Evolutionary conservation across 64 coral and sea anemone species (phyloP), one percentile per base, ranked within the genome.

Genomic region (Stylophora pistillata): DNA sequence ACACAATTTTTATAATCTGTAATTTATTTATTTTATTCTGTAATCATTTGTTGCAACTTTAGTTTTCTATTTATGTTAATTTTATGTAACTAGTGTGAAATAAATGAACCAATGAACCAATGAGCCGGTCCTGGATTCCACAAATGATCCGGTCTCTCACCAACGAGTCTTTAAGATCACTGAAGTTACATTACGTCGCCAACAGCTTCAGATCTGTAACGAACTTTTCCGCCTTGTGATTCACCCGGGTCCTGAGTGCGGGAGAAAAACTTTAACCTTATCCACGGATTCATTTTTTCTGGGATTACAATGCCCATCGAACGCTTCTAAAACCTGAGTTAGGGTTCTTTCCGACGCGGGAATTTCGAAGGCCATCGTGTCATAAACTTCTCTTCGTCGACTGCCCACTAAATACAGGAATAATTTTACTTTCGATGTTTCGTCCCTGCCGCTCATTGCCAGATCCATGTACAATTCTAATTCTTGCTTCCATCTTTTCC

Each of bases 401-500:
- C 72, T 61, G 17, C 86, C 86, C 15, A 88, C 75, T 5, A 76
- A 29, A 6, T 71, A 25, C 23, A 88, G 52, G 0, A 88, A 58
- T 31, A 73, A 5, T 0, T 76, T 62, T 52, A 73, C 86, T 30
- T 71, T 85, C 4, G 37, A 14, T 47, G 27, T 12, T 23, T 85
- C 64, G 82, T 85, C 63, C 13, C 37, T 76, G 11, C 77, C 53
- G 18, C 47, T 56, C 53, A 75, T 92, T 15, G 74, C 81, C 25
- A 92, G 83, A 72, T 92, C 90, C 71, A 92, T 69, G 27, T 86
- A 92, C n/a, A 86, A 64, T 28, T 33, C 76, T 12, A 92, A 64
- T 91, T 91, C 80, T 71, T 92, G 82, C 64, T 92, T 86, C 81
- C 90, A 86, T 57, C 85, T 78, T 86, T 77, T 74, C 83, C 90